Base-by-base conservation (phyloP, 2,797 vertebrate species). In the Syngnathus rostellatus region DNA sequence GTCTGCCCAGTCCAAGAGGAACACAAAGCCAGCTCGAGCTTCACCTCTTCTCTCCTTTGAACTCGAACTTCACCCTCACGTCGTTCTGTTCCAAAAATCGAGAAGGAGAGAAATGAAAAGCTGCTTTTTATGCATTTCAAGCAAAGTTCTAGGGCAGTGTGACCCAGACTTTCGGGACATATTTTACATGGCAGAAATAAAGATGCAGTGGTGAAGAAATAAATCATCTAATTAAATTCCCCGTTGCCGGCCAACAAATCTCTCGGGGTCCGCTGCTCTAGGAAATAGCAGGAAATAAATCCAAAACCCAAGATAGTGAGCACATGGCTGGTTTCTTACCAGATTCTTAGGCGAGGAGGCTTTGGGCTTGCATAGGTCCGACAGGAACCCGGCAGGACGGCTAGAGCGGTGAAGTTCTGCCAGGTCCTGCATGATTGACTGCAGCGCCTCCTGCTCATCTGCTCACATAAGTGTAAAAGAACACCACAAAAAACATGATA, bases 361-460 rank as follows among this genome's bases (percentile, higher is more conserved):
- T 86, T 98, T 98, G 82, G 92, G 87, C 87, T 94, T 96, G 72
- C 89, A 90, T 70, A 92, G 84, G 88, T 98, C 97, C 67, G 94
- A 86, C 81, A 94, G 87, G 69, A 92, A 90, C 81, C 91, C 81
- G 66, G 90, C 91, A 79, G 96, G 95, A 84, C 95, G 91, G 85
- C 94, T 97, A 67, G 95, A 95, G 81, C 95, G 98, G 77, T 99
- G 96, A 80, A 99, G 93, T 83, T 95, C 96, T 77, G 92, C 95
- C 92, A 99, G 89, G 88, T 99, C 97, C 91, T 99, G 95, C 95
- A 99, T 97, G 90, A 99, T 99, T 63, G 97, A 99, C 83, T 99
- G 94, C 88, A 99, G 90, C 77, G 93, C 97, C 90, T 98, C 94
- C 92, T 95, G 93, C 78, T 95, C 94, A 93, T 98, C 95, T 98